Base-by-base conservation (phyloP, 1,140 invertebrate genomes). In the Dysdera silvatica region DNA sequence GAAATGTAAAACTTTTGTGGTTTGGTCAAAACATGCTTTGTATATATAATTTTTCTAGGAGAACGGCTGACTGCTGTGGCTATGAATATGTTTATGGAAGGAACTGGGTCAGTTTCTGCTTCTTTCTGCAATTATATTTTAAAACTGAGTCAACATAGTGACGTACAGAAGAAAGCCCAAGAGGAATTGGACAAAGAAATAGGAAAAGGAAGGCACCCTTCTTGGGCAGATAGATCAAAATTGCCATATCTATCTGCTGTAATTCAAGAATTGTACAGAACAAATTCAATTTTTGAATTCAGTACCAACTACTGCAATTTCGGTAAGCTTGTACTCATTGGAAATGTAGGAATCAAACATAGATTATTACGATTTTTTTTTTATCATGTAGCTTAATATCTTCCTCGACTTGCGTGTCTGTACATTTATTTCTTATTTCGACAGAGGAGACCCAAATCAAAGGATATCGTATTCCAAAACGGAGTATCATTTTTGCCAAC, bases 401-500 rank as follows among this genome's bases (percentile, higher is more conserved):
- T n/a, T n/a, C n/a, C n/a, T n/a, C n/a, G n/a, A n/a, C n/a, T n/a
- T n/a, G n/a, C n/a, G n/a, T n/a, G n/a, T n/a, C n/a, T n/a, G n/a
- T n/a, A n/a, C n/a, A n/a, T n/a, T n/a, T n/a, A n/a, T 37, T 37
- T 12, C 10, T 18, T 37, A 10, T 10, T 37, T 37, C n/a, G n/a
- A 12, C 35, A 37, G 35, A 37, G 35, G n/a, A 54, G 16, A 62
- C 61, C 8, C 47, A 28, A 4, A 48, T 76, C 26, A 51, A 67
- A n/a, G 74, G 75, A 4, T 77, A 71, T 58, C 29, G 56, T 3
- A 73, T 79, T 41, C 77, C 76, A 7, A 71, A 71, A 37, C 71
- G 70, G 24, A 67, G 73, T 7, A 67, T 72, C 1, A 69, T 79
- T 8, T 64, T 77, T 2, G 69, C 75, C 2, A 79, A 80, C 63